Evolutionary conservation across 1,140 invertebrate genomes (phyloP).

Genomic region (Drosophila paulistorum): DNA sequence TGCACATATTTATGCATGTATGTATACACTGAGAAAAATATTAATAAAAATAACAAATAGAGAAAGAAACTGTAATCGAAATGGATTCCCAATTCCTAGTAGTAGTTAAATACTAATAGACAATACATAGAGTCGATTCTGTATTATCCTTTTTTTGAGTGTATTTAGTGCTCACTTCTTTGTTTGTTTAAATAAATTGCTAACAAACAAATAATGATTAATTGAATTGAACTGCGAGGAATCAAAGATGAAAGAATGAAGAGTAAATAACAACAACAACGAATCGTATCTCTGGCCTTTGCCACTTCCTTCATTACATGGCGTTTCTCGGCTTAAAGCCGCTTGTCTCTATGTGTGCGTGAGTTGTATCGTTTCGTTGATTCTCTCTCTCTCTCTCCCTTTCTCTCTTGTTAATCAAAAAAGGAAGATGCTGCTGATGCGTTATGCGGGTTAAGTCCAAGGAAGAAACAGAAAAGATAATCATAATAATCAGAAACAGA

Average conservation of each 20-base stretch:
- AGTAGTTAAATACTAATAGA: no score
- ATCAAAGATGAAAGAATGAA: background rate
- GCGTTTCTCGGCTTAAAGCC: conserved; percentile 29
- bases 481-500: conserved; percentile 40
- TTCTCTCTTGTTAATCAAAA: conserved; percentile 16
- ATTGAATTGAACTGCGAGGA: conserved; percentile 9
- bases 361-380: background rate
- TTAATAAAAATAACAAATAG: no score
- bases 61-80: no score
- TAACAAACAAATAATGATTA: conserved; percentile 39
- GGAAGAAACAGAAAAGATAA: conserved; percentile 19
- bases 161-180: background rate
- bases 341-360: conserved; percentile 11
- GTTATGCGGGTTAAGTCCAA: conserved; percentile 27
- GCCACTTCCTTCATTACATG: conserved; percentile 40
- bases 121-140: no score
- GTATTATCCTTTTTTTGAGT: background rate
- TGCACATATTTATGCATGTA: no score
- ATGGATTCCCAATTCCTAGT: no score
- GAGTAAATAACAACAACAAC: conserved; percentile 4
- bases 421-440: conserved; percentile 27
- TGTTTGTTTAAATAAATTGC: conserved; percentile 35
- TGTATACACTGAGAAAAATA: no score
- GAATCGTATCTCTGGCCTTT: conserved; percentile 27
- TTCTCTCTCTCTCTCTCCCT: background rate